These are phyloP conservation scores for Serilophus lunatus DNA, from an alignment of 2,113 vertebrate genomes.

Conservation along the genomic window DNA sequence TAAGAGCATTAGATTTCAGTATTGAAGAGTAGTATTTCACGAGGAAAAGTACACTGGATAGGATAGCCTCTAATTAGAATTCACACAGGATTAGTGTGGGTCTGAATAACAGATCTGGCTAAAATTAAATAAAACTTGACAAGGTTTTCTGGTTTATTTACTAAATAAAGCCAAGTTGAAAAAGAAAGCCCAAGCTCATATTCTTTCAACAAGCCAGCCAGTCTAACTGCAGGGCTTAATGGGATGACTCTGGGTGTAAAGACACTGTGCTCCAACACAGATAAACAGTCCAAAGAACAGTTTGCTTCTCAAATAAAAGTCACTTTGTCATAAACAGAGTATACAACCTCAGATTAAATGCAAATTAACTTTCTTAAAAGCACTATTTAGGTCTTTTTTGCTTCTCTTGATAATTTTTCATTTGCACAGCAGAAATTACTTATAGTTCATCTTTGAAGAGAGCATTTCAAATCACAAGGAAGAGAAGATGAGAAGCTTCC, in stretches of 20 bases:
- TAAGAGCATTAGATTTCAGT: neutral
- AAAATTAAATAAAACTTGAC: neutral
- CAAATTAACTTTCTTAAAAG: neutral
- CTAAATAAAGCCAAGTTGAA: neutral
- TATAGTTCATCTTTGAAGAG: neutral
- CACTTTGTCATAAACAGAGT: neutral
- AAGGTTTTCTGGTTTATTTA: neutral
- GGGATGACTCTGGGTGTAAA: neutral
- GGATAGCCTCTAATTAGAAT: neutral
- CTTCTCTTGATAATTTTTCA: neutral
- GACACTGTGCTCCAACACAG: neutral
- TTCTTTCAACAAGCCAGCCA: neutral
- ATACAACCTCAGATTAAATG: neutral
- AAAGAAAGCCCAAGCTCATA: neutral
- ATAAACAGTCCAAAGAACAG: constrained; percentile 45
- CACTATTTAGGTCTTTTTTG: neutral
- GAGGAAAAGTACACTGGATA: neutral
- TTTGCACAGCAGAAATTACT: neutral
- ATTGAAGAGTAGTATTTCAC: neutral
- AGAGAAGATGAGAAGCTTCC: neutral
- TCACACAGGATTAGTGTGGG: neutral
- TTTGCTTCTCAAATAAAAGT: neutral
- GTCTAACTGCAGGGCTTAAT: neutral
- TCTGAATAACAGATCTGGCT: neutral
- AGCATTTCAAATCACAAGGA: neutral